Base-by-base conservation (phyloP, 2,888 invertebrate genomes). In the Caenorhabditis wallacei region DNA sequence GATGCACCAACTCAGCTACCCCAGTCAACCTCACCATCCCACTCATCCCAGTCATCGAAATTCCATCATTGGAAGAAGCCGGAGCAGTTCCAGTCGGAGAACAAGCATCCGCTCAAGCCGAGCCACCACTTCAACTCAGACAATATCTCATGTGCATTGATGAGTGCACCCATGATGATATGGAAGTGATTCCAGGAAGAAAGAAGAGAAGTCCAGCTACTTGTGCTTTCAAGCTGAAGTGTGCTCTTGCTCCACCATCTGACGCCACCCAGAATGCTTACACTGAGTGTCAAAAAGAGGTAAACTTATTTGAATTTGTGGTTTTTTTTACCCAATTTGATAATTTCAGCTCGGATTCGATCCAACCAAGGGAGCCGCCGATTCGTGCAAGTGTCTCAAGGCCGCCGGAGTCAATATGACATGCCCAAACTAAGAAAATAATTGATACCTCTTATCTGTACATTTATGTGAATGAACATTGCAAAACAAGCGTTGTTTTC, bases 71-170 rank as follows among this genome's bases (percentile, higher is more conserved):
- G 78, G 84, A 80, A 46, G 80, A 82, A 46, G 43, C 78, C n/a
- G 70, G 71, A 56, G 76, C 76, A n/a, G 70, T 70, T 35, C 75
- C 75, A 59, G 74, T 64, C 13, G 74, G 79, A 74, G 74, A 79
- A 18, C 66, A 64, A 24, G 70, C 71, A 26, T 48, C 70, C 4
- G 63, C 63, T 57, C 70, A 80, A 54, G 64, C 71, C 59, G 72
- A 74, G 81, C 70, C 84, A 75, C 89, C 89, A 56, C 83, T 85
- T 20, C 87, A 89, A 46, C 80, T 89, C n/a, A 75, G 87, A 26
- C 89, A 90, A 61, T 91, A 87, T 71, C 84, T 91, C 53, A 89
- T 90, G 88, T 91, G 91, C 69, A 91, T 91, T 26, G 91, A 91
- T 57, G 86, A 90, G 56, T 91, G 91, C 70, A 82, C 88, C 16